Evolutionary conservation across 2,113 vertebrate genomes (phyloP).

Genomic region (Mormyrus lacerda): DNA sequence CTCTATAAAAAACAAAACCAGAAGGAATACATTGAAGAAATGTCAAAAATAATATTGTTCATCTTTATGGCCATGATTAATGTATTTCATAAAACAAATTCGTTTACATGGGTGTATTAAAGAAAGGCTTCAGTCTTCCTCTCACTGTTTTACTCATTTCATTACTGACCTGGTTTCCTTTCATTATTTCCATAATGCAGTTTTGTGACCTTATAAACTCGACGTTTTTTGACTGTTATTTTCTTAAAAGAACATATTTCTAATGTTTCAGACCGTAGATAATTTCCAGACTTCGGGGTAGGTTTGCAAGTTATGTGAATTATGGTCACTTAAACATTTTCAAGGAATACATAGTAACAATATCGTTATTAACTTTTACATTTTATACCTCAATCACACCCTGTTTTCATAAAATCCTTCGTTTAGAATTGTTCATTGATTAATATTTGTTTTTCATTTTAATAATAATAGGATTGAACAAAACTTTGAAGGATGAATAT

Average conservation of each 20-base stretch:
- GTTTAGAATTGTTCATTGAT: background rate
- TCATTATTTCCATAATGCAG: constrained; percentile 10
- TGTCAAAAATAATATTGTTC: constrained; percentile 46
- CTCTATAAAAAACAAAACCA: constrained; percentile 36
- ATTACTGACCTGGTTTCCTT: constrained; percentile 20
- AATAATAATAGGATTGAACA: background rate
- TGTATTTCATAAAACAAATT: constrained; percentile 58
- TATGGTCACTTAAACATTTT: background rate
- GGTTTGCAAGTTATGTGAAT: background rate
- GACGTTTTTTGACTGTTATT: background rate
- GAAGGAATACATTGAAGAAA: constrained; percentile 40
- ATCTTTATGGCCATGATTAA: constrained; percentile 56
- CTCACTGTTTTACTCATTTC: constrained; percentile 27
- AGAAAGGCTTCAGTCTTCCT: constrained; percentile 30
- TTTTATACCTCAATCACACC: background rate
- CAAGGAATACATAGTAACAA: background rate
- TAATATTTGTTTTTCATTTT: background rate
- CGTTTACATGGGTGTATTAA: constrained; percentile 40
- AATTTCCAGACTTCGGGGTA: background rate
- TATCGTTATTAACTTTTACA: background rate
- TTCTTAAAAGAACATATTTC: background rate
- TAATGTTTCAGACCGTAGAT: background rate
- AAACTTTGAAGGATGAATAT: background rate
- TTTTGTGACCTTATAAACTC: constrained; percentile 28
- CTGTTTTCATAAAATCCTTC: background rate